Conservation (phyloP, 2,113 vertebrate species). For the Rhodinocichla rosea region DNA sequence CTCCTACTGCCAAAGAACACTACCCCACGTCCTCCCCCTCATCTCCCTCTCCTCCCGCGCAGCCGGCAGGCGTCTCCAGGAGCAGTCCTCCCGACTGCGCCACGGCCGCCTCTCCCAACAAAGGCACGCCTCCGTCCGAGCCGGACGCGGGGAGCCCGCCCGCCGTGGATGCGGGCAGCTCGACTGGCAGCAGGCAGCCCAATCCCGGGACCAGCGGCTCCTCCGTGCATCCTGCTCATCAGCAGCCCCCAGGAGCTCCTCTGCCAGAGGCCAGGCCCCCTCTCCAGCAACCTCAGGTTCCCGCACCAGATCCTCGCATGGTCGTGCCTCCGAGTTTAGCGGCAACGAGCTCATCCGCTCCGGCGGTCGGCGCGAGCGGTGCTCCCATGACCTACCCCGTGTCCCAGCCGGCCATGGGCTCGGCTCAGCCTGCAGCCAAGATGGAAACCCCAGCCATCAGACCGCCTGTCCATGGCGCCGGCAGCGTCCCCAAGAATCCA, state of each 20-base stretch:
- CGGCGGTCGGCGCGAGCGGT: slow-evolving; percentile 53
- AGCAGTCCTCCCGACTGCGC: slow-evolving; percentile 76
- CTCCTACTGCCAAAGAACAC: slow-evolving; percentile 83
- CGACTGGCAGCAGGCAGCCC: slow-evolving; percentile 59
- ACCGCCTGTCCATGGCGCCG: slow-evolving; percentile 65
- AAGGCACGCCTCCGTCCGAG: slow-evolving; percentile 67
- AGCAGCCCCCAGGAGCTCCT: slow-evolving; percentile 67
- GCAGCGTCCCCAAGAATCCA: slow-evolving; percentile 76
- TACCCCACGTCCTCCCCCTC: slow-evolving; percentile 77
- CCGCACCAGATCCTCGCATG: slow-evolving; percentile 76
- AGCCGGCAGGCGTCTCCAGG: slow-evolving; percentile 69
- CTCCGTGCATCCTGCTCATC: slow-evolving; percentile 71
- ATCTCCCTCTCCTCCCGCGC: slow-evolving; percentile 74
- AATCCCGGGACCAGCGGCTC: slow-evolving; percentile 57
- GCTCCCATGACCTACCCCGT: slow-evolving; percentile 80
- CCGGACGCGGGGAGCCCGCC: slow-evolving; percentile 70
- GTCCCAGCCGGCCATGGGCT: slow-evolving; percentile 80
- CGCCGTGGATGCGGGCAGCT: slow-evolving; percentile 51
- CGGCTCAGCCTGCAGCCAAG: slow-evolving; percentile 73
- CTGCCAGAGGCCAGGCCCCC: slow-evolving; percentile 74
- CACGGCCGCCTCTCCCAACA: slow-evolving; percentile 69
- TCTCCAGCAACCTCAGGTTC: slow-evolving; percentile 79
- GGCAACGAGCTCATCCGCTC: slow-evolving; percentile 64
- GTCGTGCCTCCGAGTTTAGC: slow-evolving; percentile 70
- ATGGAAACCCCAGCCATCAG: slow-evolving; percentile 76